Conservation (phyloP, 1,140 invertebrate species). For the Apolygus lucorum region DNA sequence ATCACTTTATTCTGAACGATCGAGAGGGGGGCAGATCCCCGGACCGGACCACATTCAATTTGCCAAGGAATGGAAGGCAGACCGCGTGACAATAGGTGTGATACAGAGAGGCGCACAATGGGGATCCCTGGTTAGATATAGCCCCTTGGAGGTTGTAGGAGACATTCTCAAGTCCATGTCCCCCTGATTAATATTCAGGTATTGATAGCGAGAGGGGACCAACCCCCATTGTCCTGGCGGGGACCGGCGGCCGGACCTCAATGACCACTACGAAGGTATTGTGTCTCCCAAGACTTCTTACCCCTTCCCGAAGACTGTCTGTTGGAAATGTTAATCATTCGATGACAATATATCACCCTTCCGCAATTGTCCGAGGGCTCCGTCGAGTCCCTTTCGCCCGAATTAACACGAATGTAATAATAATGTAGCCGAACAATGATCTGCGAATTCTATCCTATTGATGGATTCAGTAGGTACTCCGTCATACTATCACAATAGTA, state of each 20-base stretch:
- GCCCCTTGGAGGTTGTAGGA: constrained; percentile 12
- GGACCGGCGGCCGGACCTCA: not conserved
- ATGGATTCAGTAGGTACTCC: not conserved
- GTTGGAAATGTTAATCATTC: constrained; percentile 16
- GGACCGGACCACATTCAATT: constrained; percentile 1
- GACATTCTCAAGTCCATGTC: constrained; percentile 19
- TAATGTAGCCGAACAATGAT: not conserved
- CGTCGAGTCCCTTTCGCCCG: not conserved
- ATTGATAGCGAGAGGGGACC: constrained; percentile 13
- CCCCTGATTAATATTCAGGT: constrained; percentile 19
- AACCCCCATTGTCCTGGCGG: not conserved
- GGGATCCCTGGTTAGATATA: constrained; percentile 12
- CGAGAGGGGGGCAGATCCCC: not conserved
- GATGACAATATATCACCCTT: constrained; percentile 8
- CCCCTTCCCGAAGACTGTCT: not conserved
- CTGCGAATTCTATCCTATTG: not conserved
- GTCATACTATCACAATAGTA: no score
- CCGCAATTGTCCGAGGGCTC: not conserved
- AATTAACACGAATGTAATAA: not conserved
- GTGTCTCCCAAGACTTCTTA: constrained; percentile 10
- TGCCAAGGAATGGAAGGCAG: not conserved
- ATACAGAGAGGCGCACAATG: constrained; percentile 5
- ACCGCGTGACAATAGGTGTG: not conserved
- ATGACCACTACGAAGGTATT: constrained; percentile 18
- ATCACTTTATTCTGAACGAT: no score